Conservation (phyloP, 2,888 invertebrate genomes). For the Dicycla oo region DNA sequence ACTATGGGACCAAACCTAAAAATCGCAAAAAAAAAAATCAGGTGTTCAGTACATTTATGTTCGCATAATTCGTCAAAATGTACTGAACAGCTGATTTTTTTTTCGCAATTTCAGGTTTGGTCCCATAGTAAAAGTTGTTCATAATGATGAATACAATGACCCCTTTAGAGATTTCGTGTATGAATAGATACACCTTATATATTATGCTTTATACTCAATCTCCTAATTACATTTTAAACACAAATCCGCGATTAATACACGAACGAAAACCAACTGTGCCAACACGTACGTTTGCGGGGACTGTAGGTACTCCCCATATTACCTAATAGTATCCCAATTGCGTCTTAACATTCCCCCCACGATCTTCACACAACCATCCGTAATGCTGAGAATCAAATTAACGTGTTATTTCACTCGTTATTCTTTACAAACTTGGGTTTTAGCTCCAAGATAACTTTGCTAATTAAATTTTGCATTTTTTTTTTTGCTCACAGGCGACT, state of each 20-base stretch:
- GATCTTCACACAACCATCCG: slow-evolving; percentile 83
- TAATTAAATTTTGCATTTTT: slow-evolving; percentile 89
- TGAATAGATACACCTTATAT: too few species aligned
- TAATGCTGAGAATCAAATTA: slow-evolving; percentile 88
- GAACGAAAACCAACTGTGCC: neutral
- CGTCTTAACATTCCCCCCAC: slow-evolving; percentile 79
- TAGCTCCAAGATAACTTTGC: slow-evolving; percentile 87
- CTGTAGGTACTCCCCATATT: neutral
- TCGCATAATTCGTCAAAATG: too few species aligned
- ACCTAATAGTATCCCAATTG: slow-evolving; percentile 43
- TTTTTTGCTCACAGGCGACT: slow-evolving; percentile 71
- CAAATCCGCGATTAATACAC: slow-evolving; percentile 12
- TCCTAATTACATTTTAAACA: neutral
- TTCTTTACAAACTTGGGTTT: slow-evolving; percentile 89
- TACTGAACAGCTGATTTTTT: too few species aligned
- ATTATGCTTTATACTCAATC: neutral
- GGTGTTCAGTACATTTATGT: too few species aligned
- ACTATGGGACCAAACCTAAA: too few species aligned
- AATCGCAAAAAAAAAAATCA: too few species aligned
- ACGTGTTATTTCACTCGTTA: slow-evolving; percentile 87
- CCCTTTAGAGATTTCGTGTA: too few species aligned
- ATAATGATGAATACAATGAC: too few species aligned
- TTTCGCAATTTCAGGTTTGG: too few species aligned
- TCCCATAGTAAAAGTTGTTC: too few species aligned
- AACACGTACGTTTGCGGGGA: slow-evolving; percentile 1